phyloP scores from a whole-genome alignment of 2,113 vertebrate genomes.

The Hippoglossus stenolepis region DNA sequence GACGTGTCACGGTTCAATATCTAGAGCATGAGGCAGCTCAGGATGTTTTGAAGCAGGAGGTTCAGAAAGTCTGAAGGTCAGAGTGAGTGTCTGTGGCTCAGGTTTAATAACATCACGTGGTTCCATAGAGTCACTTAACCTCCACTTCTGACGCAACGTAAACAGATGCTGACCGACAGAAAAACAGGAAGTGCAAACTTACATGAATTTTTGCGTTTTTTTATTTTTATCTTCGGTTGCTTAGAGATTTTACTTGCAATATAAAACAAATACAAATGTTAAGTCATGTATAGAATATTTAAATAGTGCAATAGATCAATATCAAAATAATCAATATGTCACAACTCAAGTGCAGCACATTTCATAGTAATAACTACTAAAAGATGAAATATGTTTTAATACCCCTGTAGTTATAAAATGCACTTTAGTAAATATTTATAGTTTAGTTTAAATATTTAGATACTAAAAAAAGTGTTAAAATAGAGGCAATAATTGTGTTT shows the following conservation, averaged over 20 bases:
- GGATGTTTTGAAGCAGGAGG: background rate
- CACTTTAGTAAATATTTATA: no score
- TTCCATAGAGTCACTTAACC: background rate
- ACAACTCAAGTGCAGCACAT: no score
- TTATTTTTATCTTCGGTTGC: background rate
- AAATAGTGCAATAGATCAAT: no score
- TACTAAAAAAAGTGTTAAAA: no score
- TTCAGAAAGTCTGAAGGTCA: background rate
- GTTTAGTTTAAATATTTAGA: no score
- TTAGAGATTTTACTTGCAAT: background rate
- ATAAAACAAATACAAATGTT: background rate
- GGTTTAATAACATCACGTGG: background rate
- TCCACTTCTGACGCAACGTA: background rate
- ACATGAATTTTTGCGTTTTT: background rate
- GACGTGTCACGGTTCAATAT: background rate
- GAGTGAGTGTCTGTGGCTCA: background rate
- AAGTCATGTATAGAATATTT: no score
- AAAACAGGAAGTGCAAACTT: background rate
- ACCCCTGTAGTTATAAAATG: no score
- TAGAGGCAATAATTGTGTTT: no score
- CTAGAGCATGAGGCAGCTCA: background rate
- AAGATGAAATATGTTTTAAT: no score
- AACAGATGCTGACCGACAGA: background rate
- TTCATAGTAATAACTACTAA: no score
- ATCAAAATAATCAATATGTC: no score